Evolutionary conservation across 2,113 vertebrate species (phyloP).

Genomic region (Nycticorax nycticorax): DNA sequence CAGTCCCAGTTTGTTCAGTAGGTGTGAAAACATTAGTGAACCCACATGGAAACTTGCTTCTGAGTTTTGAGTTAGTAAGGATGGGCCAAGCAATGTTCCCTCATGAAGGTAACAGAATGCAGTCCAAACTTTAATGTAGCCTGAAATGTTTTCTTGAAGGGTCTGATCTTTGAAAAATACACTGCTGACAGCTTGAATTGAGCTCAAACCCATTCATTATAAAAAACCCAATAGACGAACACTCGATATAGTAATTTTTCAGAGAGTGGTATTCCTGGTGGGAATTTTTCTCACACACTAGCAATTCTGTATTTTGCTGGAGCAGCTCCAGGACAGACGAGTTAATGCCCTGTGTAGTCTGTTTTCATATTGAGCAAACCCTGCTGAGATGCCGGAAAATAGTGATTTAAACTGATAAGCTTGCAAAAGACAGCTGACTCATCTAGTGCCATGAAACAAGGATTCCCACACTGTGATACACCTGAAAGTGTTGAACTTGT

Average conservation of each 20-base stretch:
- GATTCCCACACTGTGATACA: constrained; percentile 37
- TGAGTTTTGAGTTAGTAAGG: neutral
- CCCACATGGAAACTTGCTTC: neutral
- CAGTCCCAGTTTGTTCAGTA: neutral
- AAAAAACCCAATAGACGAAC: neutral
- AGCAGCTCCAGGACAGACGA: neutral
- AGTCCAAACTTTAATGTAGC: neutral
- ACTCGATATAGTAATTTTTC: accelerated
- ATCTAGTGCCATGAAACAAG: neutral
- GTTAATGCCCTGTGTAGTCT: constrained; percentile 34
- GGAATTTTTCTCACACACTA: neutral
- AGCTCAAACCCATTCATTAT: neutral
- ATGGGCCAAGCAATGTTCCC: neutral
- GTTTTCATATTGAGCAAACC: constrained; percentile 55
- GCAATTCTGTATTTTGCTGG: constrained; percentile 12
- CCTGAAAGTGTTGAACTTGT: neutral
- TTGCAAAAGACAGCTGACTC: constrained; percentile 51
- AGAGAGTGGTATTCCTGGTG: neutral
- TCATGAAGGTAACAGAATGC: neutral
- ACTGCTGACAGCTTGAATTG: neutral
- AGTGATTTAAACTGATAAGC: constrained; percentile 48
- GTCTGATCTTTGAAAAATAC: neutral
- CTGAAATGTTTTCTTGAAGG: neutral
- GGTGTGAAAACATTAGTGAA: neutral
- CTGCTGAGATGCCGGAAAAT: constrained; percentile 26